These are phyloP conservation scores for Macrosoma leucophasiata DNA, from an alignment of 2,888 invertebrate species.

Conservation along the genomic window DNA sequence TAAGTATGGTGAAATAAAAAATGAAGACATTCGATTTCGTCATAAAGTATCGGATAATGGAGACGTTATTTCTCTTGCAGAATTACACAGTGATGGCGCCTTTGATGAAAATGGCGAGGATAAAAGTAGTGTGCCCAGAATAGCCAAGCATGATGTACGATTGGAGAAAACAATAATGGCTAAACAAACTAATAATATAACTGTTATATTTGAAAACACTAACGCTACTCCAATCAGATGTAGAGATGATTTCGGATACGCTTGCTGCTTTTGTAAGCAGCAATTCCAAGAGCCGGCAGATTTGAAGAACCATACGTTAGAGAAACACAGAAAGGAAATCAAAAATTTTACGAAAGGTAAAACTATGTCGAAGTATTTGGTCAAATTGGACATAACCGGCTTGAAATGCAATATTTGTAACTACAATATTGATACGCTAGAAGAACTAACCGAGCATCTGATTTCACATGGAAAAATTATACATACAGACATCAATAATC, in stretches of 20 bases:
- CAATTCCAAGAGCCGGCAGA: conserved; percentile 38
- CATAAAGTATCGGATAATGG: too few species aligned
- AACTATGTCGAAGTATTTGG: conserved; percentile 30
- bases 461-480: conserved; percentile 24
- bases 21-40: too few species aligned
- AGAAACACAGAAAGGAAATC: conserved; percentile 35
- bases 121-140: too few species aligned
- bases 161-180: too few species aligned
- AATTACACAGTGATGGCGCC: too few species aligned
- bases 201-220: conserved; percentile 40
- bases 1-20: too few species aligned
- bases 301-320: conserved; percentile 43
- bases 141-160: too few species aligned
- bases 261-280: conserved; percentile 45
- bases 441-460: conserved; percentile 31
- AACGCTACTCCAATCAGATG: conserved; percentile 56
- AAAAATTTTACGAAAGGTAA: conserved; percentile 41
- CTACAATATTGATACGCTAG: conserved; percentile 24
- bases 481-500: conserved; percentile 25
- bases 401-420: conserved; percentile 33
- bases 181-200: conserved; percentile 43
- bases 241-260: conserved; percentile 41
- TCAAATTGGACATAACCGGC: conserved; percentile 46
- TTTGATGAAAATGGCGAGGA: too few species aligned
- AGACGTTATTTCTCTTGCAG: too few species aligned